phyloP scores from a whole-genome alignment of 2,113 vertebrate genomes.

The Istiophorus platypterus region DNA sequence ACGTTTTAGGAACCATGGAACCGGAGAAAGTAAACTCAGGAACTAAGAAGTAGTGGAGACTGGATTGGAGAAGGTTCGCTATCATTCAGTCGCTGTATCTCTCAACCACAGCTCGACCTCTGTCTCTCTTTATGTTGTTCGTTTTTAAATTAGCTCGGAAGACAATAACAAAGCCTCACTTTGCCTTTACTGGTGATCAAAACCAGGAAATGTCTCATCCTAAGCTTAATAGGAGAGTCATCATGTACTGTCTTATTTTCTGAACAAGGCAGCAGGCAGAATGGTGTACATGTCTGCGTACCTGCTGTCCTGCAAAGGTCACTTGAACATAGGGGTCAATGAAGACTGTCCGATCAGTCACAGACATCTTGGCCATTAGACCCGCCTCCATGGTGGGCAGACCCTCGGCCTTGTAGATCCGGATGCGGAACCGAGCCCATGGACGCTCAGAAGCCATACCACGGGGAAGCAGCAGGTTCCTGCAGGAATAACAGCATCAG shows the following conservation, averaged over 20 bases:
- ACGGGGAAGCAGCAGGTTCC: constrained; percentile 92
- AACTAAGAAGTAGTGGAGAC: too few relatives aligned
- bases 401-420: constrained; percentile 89
- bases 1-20: background rate
- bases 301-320: constrained; percentile 93
- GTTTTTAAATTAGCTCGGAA: too few relatives aligned
- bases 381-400: constrained; percentile 91
- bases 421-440: constrained; percentile 91
- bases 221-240: background rate
- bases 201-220: background rate
- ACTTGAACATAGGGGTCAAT: constrained; percentile 92
- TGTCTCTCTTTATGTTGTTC: too few relatives aligned
- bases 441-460: constrained; percentile 89
- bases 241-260: background rate
- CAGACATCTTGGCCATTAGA: constrained; percentile 90
- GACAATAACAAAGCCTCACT: too few relatives aligned
- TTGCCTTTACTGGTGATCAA: too few relatives aligned
- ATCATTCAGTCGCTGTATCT: too few relatives aligned
- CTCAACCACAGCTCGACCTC: too few relatives aligned
- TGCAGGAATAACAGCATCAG: constrained; percentile 57
- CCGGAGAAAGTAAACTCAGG: background rate
- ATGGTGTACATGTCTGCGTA: constrained; percentile 64
- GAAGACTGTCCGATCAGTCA: constrained; percentile 90
- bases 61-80: too few relatives aligned
- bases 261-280: background rate